These are phyloP conservation scores for Chouioia cunea DNA, from an alignment of 2,888 invertebrate species.

Conservation along the genomic window DNA sequence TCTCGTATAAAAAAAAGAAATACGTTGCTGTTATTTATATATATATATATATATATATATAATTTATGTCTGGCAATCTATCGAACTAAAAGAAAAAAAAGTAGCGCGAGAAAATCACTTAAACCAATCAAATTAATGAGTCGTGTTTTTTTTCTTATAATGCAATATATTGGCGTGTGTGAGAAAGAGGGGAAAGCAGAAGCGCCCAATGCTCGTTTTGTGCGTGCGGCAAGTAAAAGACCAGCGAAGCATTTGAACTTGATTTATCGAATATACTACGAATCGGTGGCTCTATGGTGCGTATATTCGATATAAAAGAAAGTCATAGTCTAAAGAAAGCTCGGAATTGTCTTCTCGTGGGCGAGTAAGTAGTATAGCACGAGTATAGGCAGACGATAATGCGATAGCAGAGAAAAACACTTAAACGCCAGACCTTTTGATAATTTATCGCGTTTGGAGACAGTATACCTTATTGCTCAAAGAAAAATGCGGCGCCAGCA, in stretches of 20 bases:
- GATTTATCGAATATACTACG: constrained; percentile 20
- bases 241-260: background rate
- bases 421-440: background rate
- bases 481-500: too few species aligned
- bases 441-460: too few species aligned
- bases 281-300: constrained; percentile 16
- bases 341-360: constrained; percentile 35
- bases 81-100: constrained; percentile 14
- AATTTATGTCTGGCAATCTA: too few species aligned
- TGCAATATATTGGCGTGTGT: too few species aligned
- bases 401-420: background rate
- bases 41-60: too few species aligned
- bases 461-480: too few species aligned
- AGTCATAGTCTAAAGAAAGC: constrained; percentile 21
- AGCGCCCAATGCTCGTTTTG: too few species aligned
- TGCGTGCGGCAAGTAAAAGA: too few species aligned
- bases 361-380: background rate
- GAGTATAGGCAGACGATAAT: constrained; percentile 4
- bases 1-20: too few species aligned
- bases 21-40: too few species aligned
- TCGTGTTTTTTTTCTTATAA: background rate
- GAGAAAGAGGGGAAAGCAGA: too few species aligned
- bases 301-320: constrained; percentile 33
- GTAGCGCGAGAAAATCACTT: constrained; percentile 26
- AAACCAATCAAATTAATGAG: constrained; percentile 30